These are phyloP conservation scores for Lochmaea crataegi DNA, from an alignment of 2,888 invertebrate genomes.

Conservation along the genomic window DNA sequence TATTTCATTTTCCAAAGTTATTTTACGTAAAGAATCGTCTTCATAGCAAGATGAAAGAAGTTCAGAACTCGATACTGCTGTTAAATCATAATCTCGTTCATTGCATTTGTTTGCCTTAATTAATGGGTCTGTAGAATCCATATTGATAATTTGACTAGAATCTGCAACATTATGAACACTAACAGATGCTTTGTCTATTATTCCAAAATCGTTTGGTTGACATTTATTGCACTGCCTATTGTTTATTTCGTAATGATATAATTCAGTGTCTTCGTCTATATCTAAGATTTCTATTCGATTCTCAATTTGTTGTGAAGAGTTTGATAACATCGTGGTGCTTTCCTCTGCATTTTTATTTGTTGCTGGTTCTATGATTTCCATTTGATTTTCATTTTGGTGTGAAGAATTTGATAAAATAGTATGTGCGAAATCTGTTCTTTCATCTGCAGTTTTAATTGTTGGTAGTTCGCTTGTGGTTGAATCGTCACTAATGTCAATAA, in stretches of 20 bases:
- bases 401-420: neutral
- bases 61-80: neutral
- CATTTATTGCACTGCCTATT: neutral
- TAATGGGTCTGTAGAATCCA: neutral
- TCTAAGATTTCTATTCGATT: neutral
- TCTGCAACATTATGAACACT: neutral
- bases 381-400: neutral
- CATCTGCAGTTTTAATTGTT: neutral
- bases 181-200: neutral
- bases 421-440: neutral
- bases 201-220: neutral
- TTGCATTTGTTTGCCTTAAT: neutral
- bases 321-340: neutral
- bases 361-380: neutral
- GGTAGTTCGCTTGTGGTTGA: neutral
- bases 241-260: neutral
- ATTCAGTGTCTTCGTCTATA: neutral
- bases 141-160: neutral
- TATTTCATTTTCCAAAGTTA: neutral
- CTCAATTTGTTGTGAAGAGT: neutral
- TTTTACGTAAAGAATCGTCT: neutral
- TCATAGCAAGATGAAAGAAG: neutral
- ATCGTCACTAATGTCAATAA: conserved; percentile 3
- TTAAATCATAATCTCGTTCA: neutral
- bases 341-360: neutral